Conservation (phyloP, 1,140 invertebrate genomes). For the Drosophila quadrilineata region DNA sequence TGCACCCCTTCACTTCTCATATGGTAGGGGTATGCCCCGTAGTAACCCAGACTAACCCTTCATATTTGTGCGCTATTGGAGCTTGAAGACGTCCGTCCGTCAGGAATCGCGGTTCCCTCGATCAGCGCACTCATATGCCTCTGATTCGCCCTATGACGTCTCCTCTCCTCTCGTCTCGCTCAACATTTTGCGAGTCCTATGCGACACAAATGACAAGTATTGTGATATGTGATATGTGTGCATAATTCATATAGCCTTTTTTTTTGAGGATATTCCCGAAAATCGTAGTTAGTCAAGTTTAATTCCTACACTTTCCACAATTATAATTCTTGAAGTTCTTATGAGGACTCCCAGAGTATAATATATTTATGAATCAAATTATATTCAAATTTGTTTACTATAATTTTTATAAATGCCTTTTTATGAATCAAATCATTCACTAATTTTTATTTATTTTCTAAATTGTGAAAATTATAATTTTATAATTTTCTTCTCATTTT, state of each 20-base stretch:
- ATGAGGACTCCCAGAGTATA: too few relatives aligned
- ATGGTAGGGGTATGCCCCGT: background rate
- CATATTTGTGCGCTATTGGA: slow-evolving; percentile 2
- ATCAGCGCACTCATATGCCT: background rate
- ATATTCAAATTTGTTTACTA: too few relatives aligned
- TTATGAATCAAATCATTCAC: too few relatives aligned
- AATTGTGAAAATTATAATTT: too few relatives aligned
- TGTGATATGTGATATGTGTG: slow-evolving; percentile 42
- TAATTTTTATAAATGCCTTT: too few relatives aligned
- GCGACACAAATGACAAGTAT: slow-evolving; percentile 29
- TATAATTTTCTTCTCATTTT: too few relatives aligned
- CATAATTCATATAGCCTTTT: slow-evolving; percentile 15
- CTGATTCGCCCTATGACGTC: slow-evolving; percentile 29
- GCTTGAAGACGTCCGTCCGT: slow-evolving; percentile 30
- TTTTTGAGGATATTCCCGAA: background rate
- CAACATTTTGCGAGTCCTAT: background rate
- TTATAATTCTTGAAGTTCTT: background rate
- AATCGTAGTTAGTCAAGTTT: too few relatives aligned
- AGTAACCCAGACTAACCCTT: slow-evolving; percentile 19
- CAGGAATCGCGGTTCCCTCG: slow-evolving; percentile 1
- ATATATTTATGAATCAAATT: too few relatives aligned
- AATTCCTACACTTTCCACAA: background rate
- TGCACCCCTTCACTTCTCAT: slow-evolving; percentile 38
- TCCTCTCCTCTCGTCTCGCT: too few relatives aligned
- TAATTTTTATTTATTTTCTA: too few relatives aligned